Conservation (phyloP, 2,888 invertebrate genomes). For the Perithous albicinctus region DNA sequence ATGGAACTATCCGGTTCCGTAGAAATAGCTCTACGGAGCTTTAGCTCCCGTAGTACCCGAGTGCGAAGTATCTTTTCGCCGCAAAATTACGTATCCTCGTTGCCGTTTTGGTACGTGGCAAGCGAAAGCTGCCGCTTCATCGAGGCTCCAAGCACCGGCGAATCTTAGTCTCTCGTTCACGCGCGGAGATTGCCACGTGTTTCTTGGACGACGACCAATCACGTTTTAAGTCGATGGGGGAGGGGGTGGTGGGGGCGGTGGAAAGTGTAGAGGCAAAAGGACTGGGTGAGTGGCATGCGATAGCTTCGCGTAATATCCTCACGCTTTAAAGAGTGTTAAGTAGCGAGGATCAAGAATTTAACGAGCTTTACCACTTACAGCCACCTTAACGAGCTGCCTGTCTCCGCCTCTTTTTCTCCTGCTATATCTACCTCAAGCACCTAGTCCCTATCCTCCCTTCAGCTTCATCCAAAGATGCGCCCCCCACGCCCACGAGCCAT, state of each 20-base stretch:
- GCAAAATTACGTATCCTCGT: slow-evolving; percentile 31
- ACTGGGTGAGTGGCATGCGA: slow-evolving; percentile 51
- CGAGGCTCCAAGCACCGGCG: slow-evolving; percentile 30
- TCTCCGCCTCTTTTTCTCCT: slow-evolving; percentile 43
- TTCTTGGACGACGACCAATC: slow-evolving; percentile 25
- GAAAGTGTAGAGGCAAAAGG: not conserved
- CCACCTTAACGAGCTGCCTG: slow-evolving; percentile 67
- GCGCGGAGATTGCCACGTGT: slow-evolving; percentile 23
- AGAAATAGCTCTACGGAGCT: not conserved
- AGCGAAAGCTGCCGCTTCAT: slow-evolving; percentile 27
- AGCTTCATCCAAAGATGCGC: slow-evolving; percentile 23
- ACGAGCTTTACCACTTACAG: slow-evolving; percentile 69
- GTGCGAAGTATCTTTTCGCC: slow-evolving; percentile 37
- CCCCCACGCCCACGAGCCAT: slow-evolving; percentile 31
- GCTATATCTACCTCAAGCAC: slow-evolving; percentile 4
- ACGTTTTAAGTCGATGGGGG: slow-evolving; percentile 31
- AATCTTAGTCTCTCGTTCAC: slow-evolving; percentile 36
- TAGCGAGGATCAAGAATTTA: slow-evolving; percentile 70
- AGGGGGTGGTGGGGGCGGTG: too few relatives aligned
- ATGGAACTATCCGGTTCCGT: slow-evolving; percentile 38
- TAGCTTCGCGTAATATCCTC: slow-evolving; percentile 54
- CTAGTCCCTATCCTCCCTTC: slow-evolving; percentile 36
- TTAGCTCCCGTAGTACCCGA: not conserved
- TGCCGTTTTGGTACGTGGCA: slow-evolving; percentile 28
- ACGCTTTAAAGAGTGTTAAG: slow-evolving; percentile 68